Conservation (phyloP, 2,113 vertebrate species). For the Hystrix brachyura region DNA sequence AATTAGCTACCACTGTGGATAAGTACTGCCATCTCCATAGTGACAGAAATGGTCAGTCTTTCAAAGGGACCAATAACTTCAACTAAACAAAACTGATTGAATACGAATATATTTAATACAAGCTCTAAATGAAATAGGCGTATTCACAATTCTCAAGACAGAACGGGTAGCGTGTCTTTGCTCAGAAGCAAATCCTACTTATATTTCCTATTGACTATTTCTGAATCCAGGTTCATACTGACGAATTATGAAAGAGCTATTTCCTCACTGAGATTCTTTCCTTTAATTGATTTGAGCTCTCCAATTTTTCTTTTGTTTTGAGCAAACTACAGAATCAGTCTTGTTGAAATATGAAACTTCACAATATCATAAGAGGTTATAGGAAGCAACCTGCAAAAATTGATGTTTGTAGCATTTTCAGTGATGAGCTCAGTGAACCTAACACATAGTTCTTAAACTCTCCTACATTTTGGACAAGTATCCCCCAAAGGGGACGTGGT, state of each 20-base stretch:
- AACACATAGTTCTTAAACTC: not conserved
- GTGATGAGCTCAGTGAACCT: not conserved
- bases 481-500: not conserved
- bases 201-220: not conserved
- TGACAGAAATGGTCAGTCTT: conserved; percentile 38
- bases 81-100: conserved; percentile 53
- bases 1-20: conserved; percentile 17
- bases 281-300: not conserved
- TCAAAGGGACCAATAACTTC: conserved; percentile 32
- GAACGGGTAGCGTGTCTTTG: not conserved
- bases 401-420: conserved; percentile 18
- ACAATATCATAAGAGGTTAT: not conserved
- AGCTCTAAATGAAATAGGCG: not conserved
- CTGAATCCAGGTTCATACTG: not conserved
- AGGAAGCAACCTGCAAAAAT: not conserved
- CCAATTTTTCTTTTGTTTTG: not conserved
- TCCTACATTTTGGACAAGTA: not conserved
- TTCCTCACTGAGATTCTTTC: conserved; percentile 2
- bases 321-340: not conserved
- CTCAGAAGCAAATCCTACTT: conserved; percentile 4
- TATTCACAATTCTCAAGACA: conserved; percentile 28
- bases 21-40: conserved; percentile 34
- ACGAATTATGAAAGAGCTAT: not conserved
- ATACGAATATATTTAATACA: conserved; percentile 11
- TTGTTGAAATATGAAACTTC: not conserved